These are phyloP conservation scores for Pocillopora meandrina DNA, from an alignment of 92 coral and sea anemone species.

Conservation along the genomic window DNA sequence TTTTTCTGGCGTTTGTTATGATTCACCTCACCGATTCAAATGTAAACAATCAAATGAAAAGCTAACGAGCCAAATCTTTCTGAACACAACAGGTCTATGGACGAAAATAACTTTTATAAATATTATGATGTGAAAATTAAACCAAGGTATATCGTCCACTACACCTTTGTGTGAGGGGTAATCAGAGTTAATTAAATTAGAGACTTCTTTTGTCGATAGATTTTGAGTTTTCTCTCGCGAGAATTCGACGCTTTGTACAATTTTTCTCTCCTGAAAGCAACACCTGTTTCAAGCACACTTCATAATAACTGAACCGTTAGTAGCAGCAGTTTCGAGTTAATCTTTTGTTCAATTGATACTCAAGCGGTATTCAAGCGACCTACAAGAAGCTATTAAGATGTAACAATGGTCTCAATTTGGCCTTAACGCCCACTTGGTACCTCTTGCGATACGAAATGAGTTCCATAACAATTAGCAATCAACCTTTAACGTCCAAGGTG, in stretches of 20 bases:
- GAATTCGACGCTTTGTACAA: not conserved
- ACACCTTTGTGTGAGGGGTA: not conserved
- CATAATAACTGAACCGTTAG: not conserved
- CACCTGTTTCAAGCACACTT: not conserved
- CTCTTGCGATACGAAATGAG: constrained; percentile 15
- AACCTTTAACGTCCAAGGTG: constrained; percentile 24
- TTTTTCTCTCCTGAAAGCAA: not conserved
- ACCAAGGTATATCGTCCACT: not conserved
- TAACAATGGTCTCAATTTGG: constrained; percentile 27
- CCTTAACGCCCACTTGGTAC: constrained; percentile 39
- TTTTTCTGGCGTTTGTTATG: constrained; percentile 14
- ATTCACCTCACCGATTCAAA: constrained; percentile 5
- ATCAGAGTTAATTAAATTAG: constrained; percentile 26
- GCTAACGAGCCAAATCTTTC: constrained; percentile 20
- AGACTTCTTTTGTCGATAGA: constrained; percentile 5
- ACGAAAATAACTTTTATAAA: not conserved
- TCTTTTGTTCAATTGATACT: not conserved
- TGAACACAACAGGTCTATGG: not conserved
- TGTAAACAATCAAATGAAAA: constrained; percentile 7
- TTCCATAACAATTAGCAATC: constrained; percentile 34
- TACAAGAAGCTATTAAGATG: constrained; percentile 15
- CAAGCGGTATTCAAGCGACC: not conserved
- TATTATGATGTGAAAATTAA: constrained; percentile 1
- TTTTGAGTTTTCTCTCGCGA: not conserved
- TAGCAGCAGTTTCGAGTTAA: not conserved